Percentiles rank a stretch among this genome's conserved stretches.
Evolutionary conservation across 2,797 vertebrate genomes (phyloP).

Genomic region (Malacoctenus gilli): DNA sequence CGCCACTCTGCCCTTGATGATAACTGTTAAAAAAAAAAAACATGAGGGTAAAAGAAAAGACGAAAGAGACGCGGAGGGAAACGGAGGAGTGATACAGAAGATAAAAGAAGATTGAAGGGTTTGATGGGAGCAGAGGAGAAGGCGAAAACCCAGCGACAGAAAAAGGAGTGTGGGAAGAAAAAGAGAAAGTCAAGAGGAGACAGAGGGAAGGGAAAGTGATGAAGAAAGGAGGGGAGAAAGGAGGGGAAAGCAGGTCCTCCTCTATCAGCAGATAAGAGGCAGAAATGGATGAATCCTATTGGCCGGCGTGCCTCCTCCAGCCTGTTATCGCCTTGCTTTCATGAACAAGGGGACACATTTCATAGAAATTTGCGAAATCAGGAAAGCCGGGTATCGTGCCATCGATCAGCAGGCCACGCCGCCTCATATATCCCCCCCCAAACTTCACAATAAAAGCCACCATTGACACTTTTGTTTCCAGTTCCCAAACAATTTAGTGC

Average conservation of each 20-base stretch:
- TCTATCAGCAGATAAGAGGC: conserved; percentile 79
- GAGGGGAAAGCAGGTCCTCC: conserved; percentile 35
- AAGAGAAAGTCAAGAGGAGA: conserved; percentile 26
- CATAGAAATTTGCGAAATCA: conserved; percentile 80
- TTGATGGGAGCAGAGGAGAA: no score
- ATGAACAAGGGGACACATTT: conserved; percentile 73
- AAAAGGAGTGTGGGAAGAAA: not conserved
- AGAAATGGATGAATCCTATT: conserved; percentile 79
- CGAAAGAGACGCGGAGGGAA: no score
- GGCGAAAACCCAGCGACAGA: no score
- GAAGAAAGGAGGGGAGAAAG: conserved; percentile 28
- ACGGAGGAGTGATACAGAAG: no score
- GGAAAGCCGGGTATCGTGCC: conserved; percentile 59
- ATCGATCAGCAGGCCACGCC: conserved; percentile 60
- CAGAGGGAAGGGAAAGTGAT: conserved; percentile 37
- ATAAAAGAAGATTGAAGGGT: no score
- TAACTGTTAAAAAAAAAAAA: no score
- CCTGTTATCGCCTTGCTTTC: conserved; percentile 77
- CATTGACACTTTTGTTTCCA: conserved; percentile 56
- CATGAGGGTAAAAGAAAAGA: no score
- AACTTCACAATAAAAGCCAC: conserved; percentile 68
- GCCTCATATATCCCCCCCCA: conserved; percentile 56
- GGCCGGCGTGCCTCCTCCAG: conserved; percentile 50
- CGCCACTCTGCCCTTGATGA: no score
- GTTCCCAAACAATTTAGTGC: conserved; percentile 41